Conservation (phyloP, 2,888 invertebrate genomes). For the Silvanus unidentatus region DNA sequence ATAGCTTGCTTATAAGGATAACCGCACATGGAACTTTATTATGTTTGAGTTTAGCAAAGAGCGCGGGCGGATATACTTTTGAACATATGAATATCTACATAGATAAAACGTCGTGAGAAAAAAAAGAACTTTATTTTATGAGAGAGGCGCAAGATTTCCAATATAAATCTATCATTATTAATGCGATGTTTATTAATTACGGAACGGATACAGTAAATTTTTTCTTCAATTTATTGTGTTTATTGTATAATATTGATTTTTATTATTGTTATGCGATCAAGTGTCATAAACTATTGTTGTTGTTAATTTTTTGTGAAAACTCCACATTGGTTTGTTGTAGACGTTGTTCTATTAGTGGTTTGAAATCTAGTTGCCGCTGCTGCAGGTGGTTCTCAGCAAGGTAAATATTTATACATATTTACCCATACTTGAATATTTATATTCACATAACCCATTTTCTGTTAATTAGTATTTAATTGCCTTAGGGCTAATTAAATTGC, state of each 20-base stretch:
- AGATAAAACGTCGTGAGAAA: too few species aligned
- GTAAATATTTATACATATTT: conserved; percentile 37
- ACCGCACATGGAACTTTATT: conserved; percentile 38
- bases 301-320: conserved; percentile 21
- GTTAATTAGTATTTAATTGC: too few species aligned
- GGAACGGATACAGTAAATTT: conserved; percentile 22
- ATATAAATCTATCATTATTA: conserved; percentile 2
- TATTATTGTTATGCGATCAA: conserved; percentile 18
- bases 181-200: conserved; percentile 43
- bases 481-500: too few species aligned
- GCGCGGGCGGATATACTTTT: conserved; percentile 30
- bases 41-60: conserved; percentile 43
- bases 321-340: not conserved
- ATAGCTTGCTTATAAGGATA: conserved; percentile 40
- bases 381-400: conserved; percentile 43
- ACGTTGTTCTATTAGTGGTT: conserved; percentile 27
- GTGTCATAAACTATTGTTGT: conserved; percentile 32
- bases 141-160: too few species aligned
- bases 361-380: conserved; percentile 35
- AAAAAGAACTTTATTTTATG: too few species aligned
- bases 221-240: conserved; percentile 32
- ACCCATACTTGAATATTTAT: too few species aligned
- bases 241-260: conserved; percentile 29
- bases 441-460: too few species aligned
- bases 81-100: conserved; percentile 12